Percentiles rank a stretch among this genome's conserved stretches.
These are phyloP conservation scores for Spinibarbus caldwelli DNA, from an alignment of 2,797 vertebrate species.

Conservation along the genomic window DNA sequence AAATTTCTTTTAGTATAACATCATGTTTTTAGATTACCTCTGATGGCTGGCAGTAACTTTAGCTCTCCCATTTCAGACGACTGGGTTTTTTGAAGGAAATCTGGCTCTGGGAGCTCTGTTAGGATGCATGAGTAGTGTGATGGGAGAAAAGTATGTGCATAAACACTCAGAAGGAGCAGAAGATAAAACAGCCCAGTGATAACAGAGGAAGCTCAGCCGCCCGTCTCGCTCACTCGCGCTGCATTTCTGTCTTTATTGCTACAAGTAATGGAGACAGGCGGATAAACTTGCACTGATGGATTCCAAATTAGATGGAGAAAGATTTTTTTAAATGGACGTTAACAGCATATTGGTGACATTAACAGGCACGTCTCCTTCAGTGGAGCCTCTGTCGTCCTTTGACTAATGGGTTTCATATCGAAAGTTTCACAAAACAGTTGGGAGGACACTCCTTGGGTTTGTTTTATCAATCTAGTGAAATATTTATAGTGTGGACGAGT, in stretches of 20 bases:
- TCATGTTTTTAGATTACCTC: constrained; percentile 13
- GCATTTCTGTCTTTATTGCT: constrained; percentile 20
- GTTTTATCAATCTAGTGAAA: background rate
- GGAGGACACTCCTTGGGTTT: background rate
- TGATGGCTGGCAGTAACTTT: constrained; percentile 3
- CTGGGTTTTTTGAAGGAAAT: background rate
- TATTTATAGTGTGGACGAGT: background rate
- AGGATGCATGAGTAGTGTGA: constrained; percentile 19
- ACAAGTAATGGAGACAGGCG: constrained; percentile 31
- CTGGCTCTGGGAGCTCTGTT: background rate
- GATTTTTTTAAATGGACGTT: constrained; percentile 43
- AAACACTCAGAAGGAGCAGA: constrained; percentile 21
- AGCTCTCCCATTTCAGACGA: background rate
- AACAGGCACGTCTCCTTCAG: constrained; percentile 9
- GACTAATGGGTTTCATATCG: constrained; percentile 19
- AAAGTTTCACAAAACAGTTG: constrained; percentile 12
- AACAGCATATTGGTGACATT: constrained; percentile 35
- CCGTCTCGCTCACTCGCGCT: background rate
- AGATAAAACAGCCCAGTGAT: background rate
- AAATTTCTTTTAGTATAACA: too few relatives aligned
- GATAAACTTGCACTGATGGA: constrained; percentile 28
- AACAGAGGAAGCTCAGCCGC: constrained; percentile 4
- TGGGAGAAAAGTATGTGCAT: constrained; percentile 3
- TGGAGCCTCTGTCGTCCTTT: background rate
- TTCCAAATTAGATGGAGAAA: constrained; percentile 30